phyloP scores from a whole-genome alignment of 1,140 invertebrate species.

The Carcinoscorpius rotundicauda region DNA sequence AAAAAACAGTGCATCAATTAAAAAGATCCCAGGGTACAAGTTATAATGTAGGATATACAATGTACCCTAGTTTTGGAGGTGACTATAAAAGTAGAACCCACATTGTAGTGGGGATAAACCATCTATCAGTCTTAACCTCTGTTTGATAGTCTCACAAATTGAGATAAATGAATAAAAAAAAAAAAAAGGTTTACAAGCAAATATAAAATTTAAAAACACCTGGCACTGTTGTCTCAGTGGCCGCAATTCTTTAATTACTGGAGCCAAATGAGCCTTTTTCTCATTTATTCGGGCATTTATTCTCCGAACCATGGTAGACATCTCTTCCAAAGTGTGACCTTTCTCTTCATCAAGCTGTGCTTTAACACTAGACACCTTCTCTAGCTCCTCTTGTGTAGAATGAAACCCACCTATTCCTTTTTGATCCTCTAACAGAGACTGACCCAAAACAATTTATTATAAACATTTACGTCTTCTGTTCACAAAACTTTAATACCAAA shows the following conservation, averaged over 20 bases:
- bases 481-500: neutral
- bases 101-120: too few species aligned
- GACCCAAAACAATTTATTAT: slow-evolving; percentile 5
- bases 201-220: slow-evolving; percentile 21
- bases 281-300: slow-evolving; percentile 42
- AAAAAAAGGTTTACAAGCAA: neutral
- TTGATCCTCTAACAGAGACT: slow-evolving; percentile 32
- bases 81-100: too few species aligned
- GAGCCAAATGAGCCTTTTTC: slow-evolving; percentile 45
- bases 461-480: neutral
- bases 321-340: slow-evolving; percentile 43
- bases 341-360: slow-evolving; percentile 42
- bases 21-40: too few species aligned
- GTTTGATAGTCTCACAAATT: too few species aligned
- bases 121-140: too few species aligned
- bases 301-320: slow-evolving; percentile 42
- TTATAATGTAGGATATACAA: too few species aligned
- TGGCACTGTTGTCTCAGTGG: slow-evolving; percentile 41
- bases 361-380: slow-evolving; percentile 44
- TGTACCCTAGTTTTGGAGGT: too few species aligned
- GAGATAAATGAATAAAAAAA: neutral
- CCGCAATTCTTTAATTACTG: slow-evolving; percentile 51
- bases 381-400: slow-evolving; percentile 41
- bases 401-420: slow-evolving; percentile 41
- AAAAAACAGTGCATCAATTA: too few species aligned